Base-by-base conservation (phyloP, 2,888 invertebrate genomes). In the Zaprionus lineosus region DNA sequence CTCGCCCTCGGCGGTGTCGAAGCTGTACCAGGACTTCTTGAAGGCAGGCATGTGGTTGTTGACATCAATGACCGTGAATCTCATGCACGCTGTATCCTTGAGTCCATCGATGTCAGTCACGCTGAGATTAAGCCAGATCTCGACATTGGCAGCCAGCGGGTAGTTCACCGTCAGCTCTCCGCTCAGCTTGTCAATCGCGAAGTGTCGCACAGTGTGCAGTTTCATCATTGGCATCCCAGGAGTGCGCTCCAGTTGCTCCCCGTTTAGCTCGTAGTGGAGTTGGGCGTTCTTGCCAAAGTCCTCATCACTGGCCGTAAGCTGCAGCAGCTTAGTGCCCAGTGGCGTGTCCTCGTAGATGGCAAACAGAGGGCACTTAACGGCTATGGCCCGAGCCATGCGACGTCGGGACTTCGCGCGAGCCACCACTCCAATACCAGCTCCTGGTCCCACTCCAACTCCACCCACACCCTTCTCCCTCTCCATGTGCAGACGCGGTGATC, bases 21-120 rank as follows among this genome's bases (percentile, higher is more conserved):
- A 97, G 43, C 92, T 94, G 86, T 97, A 97, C 93, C 94, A 95
- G 0, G 95, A 93, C 72, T 95, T 95, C 71, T 94, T 93, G 69
- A 97, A 97, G 65, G 94, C 93, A 0, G 97, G 97, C 3, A 94
- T 93, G 86, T 97, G 96, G 76, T 97, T 94, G 87, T 97, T 97
- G 0, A 96, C 93, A 82, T 96, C 96, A 77, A 93, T 92, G 0
- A 96, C 92, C 40, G 92, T 92, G n/a, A 97, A 91, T 70, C 94
- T 92, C 2, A 96, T 89, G 3, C 93, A 92, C 1, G 95, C 92
- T 44, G 92, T 91, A 71, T 96, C 95, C 69, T 92, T 92, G 1
- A 96, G 89, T 1, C 94, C 94, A 2, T 94, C 96, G 0, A 93
- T 92, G 87, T 97, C 97, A 9, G 92, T 91, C 0, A 95, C 96